A percentile compares a stretch with the other conserved stretches of the same genome.
Evolutionary conservation across 37 sponge, comb jelly and placozoan genomes (phyloP).

Genomic region (Geodia barretti): DNA sequence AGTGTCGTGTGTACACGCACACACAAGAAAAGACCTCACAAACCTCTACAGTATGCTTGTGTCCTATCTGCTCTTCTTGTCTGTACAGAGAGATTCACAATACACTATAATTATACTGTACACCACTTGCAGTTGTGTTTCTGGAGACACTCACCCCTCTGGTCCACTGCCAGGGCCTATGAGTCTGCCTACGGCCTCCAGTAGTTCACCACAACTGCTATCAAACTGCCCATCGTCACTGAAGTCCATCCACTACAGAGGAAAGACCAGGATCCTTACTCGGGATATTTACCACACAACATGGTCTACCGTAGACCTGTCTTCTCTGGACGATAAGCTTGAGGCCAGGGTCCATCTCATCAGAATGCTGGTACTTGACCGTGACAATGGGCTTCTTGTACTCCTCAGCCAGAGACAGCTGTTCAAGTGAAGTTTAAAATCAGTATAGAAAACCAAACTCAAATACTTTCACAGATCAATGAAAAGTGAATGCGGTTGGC

Average conservation of each 20-base stretch:
- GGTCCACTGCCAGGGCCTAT: constrained; percentile 59
- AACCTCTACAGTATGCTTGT: background rate
- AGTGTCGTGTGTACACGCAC: constrained; percentile 3
- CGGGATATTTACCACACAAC: background rate
- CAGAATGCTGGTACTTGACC: constrained; percentile 19
- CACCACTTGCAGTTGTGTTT: background rate
- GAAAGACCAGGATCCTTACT: background rate
- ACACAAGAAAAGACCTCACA: background rate
- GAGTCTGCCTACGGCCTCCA: constrained; percentile 12
- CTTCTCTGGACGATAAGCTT: constrained; percentile 65
- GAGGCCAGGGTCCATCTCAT: constrained; percentile 71
- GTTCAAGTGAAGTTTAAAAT: background rate
- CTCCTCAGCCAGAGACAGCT: constrained; percentile 78
- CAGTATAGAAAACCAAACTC: background rate
- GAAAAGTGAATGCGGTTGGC: background rate
- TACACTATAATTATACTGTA: background rate
- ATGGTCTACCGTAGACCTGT: constrained; percentile 32
- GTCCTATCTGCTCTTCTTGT: background rate
- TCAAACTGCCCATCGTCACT: constrained; percentile 11
- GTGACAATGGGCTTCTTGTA: constrained; percentile 66
- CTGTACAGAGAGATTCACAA: background rate
- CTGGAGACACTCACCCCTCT: too few relatives aligned
- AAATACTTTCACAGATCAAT: too few relatives aligned
- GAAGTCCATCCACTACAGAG: constrained; percentile 50
- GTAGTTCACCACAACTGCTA: background rate